phyloP scores from a whole-genome alignment of 2,797 vertebrate genomes.

The Fundulus diaphanus region DNA sequence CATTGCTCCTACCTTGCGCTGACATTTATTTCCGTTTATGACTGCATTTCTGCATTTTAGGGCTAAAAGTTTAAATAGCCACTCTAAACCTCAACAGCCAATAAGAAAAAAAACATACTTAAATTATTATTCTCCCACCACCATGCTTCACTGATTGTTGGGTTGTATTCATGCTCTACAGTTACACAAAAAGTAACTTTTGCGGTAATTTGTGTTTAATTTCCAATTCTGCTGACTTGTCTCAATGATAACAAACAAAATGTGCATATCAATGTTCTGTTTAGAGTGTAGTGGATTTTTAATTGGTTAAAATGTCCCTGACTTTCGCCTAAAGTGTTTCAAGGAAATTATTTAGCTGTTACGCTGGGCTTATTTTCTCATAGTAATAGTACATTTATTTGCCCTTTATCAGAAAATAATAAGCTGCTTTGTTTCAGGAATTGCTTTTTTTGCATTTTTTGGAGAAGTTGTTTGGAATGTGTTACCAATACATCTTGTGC shows the following conservation, averaged over 20 bases:
- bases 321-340: background rate
- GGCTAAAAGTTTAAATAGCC: background rate
- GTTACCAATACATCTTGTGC: too few relatives aligned
- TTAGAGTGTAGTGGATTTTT: background rate
- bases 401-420: too few relatives aligned
- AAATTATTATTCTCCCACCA: background rate
- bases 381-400: too few relatives aligned
- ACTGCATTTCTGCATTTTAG: background rate
- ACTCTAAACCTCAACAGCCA: too few relatives aligned
- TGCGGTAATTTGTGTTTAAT: background rate
- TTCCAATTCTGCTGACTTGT: background rate
- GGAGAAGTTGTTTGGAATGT: too few relatives aligned
- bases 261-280: background rate
- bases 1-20: background rate
- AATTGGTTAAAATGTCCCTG: background rate
- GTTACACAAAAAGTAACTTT: background rate
- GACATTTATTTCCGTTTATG: background rate
- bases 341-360: too few relatives aligned
- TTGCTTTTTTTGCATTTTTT: too few relatives aligned
- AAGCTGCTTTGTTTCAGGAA: too few relatives aligned
- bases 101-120: background rate
- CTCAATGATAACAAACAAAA: background rate
- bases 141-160: background rate
- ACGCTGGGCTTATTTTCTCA: too few relatives aligned
- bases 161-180: background rate